Evolutionary conservation across 2,113 vertebrate genomes (phyloP), one percentile per base, ranked within the genome.

Genomic region (Toxotes jaculatrix): DNA sequence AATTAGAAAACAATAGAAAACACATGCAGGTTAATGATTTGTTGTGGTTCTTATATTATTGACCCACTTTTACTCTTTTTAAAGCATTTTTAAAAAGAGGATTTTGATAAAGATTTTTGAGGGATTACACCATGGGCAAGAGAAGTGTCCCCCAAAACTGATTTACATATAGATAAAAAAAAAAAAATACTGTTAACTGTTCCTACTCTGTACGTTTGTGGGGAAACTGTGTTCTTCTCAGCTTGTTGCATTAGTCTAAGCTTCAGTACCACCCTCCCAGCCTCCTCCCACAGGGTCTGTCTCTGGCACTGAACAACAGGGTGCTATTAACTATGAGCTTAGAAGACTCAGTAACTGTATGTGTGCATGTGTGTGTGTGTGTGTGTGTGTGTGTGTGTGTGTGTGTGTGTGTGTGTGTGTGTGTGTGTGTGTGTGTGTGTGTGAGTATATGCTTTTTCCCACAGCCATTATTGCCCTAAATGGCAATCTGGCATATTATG

Each of bases 221-320:
- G 45, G 55, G 38, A 83, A 78, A 65, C 31, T 56, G n/a, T 45
- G 32, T 31, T 63, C 72, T 68, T 62, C 60, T 74, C 59, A 31
- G 77, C 64, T 83, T 59, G 53, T 34, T 86, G 43, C 60, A 79
- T 80, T 76, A 77, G 60, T 70, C 27, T 79, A 40, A 79, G 79
- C 76, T 74, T 74, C 61, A 31, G 23, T 12, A 45, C 23, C 80
- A 63, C 51, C 80, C 56, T 40, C 27, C 4, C 67, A 10, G 75
- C 64, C 42, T 43, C 68, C 59, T 69, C 85, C 71, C 76, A 88
- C 89, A 90, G 91, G 87, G 89, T 81, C 87, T 34, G 61, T 91
- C 89, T 91, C 88, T 92, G 92, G 88, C 92, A 92, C 88, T 89
- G 87, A 91, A 89, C 88, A 89, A 89, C 88, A 83, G 71, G 89